phyloP scores from a whole-genome alignment of 2,888 invertebrate genomes.

The Athalia rosae region DNA sequence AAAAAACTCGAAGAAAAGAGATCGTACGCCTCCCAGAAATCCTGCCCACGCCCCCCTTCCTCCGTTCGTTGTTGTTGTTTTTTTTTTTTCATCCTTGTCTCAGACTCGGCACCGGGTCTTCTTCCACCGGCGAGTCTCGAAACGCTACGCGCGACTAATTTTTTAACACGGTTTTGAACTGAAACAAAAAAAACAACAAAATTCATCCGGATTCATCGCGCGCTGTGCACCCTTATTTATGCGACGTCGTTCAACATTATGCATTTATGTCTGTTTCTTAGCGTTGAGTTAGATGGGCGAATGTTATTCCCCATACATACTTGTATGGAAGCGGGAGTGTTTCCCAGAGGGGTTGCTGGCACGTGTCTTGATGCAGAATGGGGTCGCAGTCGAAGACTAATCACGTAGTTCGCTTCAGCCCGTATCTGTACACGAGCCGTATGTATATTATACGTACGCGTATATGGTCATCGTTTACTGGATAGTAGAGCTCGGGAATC shows the following conservation, averaged over 20 bases:
- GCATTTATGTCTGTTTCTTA: not conserved
- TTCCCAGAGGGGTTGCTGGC: constrained; percentile 41
- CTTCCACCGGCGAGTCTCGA: not conserved
- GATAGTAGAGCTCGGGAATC: not conserved
- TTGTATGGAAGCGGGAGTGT: constrained; percentile 7
- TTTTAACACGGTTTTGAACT: not conserved
- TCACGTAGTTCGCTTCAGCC: not conserved
- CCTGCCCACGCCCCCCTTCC: constrained; percentile 31
- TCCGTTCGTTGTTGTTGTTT: too few relatives aligned
- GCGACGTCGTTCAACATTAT: constrained; percentile 5
- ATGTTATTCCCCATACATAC: constrained; percentile 6
- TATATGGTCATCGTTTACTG: constrained; percentile 23
- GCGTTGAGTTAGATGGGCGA: not conserved
- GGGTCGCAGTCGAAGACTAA: constrained; percentile 33
- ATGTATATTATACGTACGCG: not conserved
- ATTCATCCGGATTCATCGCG: not conserved
- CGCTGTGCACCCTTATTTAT: not conserved
- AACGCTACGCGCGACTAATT: not conserved
- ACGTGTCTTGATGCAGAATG: constrained; percentile 37
- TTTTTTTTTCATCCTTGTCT: too few relatives aligned
- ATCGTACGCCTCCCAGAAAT: constrained; percentile 21
- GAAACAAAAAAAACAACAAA: not conserved
- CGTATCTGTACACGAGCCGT: not conserved
- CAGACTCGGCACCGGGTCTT: constrained; percentile 1
- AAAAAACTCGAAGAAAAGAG: constrained; percentile 14